Percentiles rank a stretch among this genome's conserved stretches.
These are phyloP conservation scores for Chrosomus eos DNA, from an alignment of 2,797 vertebrate species.

Conservation along the genomic window DNA sequence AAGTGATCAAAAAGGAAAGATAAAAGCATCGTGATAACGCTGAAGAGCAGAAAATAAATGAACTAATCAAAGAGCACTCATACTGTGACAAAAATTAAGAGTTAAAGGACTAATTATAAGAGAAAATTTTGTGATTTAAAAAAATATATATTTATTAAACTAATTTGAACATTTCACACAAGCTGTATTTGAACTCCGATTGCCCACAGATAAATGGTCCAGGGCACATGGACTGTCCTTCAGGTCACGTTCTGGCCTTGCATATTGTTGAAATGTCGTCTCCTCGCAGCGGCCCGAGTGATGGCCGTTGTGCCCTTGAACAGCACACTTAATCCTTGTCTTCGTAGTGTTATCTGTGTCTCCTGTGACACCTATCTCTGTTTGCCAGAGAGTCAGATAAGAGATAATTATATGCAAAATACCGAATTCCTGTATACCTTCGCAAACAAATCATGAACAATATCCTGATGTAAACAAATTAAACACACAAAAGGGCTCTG, in stretches of 20 bases:
- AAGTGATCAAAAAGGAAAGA: not conserved
- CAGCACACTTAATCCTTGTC: conserved; percentile 5
- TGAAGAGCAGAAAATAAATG: not conserved
- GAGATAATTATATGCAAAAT: conserved; percentile 17
- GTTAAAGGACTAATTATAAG: not conserved
- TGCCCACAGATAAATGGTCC: not conserved
- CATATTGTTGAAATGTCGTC: not conserved
- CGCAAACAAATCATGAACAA: not conserved
- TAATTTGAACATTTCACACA: not conserved
- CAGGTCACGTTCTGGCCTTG: not conserved
- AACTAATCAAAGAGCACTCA: not conserved
- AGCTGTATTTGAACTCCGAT: not conserved
- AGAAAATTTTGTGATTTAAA: not conserved
- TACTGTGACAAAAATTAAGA: not conserved
- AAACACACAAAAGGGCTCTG: not conserved
- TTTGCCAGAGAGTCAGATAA: conserved; percentile 20
- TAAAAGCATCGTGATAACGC: not conserved
- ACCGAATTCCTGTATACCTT: conserved; percentile 6
- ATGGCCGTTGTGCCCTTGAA: conserved; percentile 17
- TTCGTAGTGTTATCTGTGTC: not conserved
- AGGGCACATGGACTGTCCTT: not conserved
- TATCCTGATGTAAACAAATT: not conserved
- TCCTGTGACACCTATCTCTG: not conserved
- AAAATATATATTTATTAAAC: not conserved
- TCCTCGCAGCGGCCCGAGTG: not conserved